A percentile compares a stretch with the other conserved stretches of the same genome.
Conservation (phyloP, 2,797 vertebrate species). For the Macroramphosus scolopax region DNA sequence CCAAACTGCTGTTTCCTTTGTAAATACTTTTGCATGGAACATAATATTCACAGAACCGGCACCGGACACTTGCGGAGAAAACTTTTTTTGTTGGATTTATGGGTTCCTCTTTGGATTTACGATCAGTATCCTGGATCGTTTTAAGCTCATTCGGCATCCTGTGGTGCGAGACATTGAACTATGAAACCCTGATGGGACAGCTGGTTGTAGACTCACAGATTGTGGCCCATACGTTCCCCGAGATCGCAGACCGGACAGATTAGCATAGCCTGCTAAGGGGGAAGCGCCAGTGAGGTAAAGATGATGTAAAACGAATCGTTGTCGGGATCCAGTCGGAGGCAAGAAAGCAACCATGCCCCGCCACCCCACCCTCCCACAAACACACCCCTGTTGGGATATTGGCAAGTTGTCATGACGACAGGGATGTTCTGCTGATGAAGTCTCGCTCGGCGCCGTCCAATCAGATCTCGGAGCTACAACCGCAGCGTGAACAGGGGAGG, state of each 20-base stretch:
- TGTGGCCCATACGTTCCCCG: constrained; percentile 34
- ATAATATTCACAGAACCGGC: no score
- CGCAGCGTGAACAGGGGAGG: constrained; percentile 96
- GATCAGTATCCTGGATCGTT: constrained; percentile 29
- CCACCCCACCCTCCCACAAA: constrained; percentile 65
- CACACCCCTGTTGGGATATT: constrained; percentile 82
- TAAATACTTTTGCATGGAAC: not conserved
- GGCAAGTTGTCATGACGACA: constrained; percentile 99
- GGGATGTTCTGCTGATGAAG: constrained; percentile 98
- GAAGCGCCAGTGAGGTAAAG: constrained; percentile 72
- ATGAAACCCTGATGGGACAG: constrained; percentile 65
- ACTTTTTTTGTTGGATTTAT: constrained; percentile 16
- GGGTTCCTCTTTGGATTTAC: constrained; percentile 27
- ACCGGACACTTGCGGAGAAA: constrained; percentile 11
- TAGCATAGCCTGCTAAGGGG: constrained; percentile 61
- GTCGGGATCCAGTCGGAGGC: constrained; percentile 80
- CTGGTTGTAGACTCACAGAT: constrained; percentile 51
- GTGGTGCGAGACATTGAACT: constrained; percentile 67
- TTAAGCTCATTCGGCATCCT: constrained; percentile 73
- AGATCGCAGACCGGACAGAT: constrained; percentile 50
- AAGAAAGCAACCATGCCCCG: constrained; percentile 51
- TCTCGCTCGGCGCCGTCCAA: constrained; percentile 92
- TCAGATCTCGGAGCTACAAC: constrained; percentile 96
- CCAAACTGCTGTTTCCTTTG: not conserved
- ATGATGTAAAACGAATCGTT: constrained; percentile 81